Conservation (phyloP, 2,888 invertebrate species). For the Dolichomitus sp. region DNA sequence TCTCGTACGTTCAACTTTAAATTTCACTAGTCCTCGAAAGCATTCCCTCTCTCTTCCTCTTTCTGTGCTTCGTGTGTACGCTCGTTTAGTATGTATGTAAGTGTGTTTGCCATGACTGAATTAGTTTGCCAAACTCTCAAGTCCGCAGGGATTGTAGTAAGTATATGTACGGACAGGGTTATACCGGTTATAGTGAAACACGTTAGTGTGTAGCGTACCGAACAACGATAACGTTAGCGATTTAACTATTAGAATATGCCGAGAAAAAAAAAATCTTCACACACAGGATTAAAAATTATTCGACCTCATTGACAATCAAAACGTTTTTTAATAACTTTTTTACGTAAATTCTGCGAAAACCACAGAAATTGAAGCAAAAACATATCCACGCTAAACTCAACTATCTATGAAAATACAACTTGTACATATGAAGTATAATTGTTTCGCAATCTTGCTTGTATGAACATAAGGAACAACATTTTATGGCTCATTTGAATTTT, state of each 20-base stretch:
- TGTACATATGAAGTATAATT: too few relatives aligned
- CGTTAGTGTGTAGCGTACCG: conserved; percentile 16
- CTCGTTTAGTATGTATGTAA: conserved; percentile 6
- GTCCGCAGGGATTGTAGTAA: conserved; percentile 43
- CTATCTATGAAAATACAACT: too few relatives aligned
- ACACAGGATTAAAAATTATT: not conserved
- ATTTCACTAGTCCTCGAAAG: conserved; percentile 59
- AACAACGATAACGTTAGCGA: conserved; percentile 43
- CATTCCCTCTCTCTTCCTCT: conserved; percentile 4
- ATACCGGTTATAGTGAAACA: not conserved
- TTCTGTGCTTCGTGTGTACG: conserved; percentile 14
- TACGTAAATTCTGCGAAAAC: not conserved
- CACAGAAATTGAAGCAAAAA: too few relatives aligned
- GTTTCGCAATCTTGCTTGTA: too few relatives aligned
- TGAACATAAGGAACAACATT: too few relatives aligned
- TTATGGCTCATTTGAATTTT: too few relatives aligned
- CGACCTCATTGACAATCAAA: not conserved
- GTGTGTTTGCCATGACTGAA: conserved; percentile 58
- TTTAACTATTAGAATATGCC: conserved; percentile 3
- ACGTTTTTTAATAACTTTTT: not conserved
- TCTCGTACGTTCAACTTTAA: conserved; percentile 64
- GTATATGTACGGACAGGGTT: conserved; percentile 35
- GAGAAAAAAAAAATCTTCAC: not conserved
- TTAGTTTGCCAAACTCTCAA: conserved; percentile 62
- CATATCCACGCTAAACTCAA: too few relatives aligned